Evolutionary conservation across 2,113 vertebrate species (phyloP).

Genomic region (Phrynosoma platyrhinos): DNA sequence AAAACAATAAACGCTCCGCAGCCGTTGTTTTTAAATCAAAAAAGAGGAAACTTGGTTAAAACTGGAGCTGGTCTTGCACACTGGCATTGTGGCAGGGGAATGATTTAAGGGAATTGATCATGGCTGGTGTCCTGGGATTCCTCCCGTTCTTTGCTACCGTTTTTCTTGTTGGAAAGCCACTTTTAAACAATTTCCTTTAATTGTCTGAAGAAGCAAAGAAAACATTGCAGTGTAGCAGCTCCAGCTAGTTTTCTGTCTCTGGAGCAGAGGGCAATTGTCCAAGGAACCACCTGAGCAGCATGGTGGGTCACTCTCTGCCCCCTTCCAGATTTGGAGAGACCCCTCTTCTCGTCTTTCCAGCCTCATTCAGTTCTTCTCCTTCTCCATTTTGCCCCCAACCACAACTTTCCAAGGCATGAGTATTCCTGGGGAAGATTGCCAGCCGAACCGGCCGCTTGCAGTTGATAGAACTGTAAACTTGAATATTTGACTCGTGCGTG

Average conservation of each 20-base stretch:
- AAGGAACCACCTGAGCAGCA: not conserved
- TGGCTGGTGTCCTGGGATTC: too few species aligned
- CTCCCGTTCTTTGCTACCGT: too few species aligned
- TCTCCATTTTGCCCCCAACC: not conserved
- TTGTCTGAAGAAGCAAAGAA: slow-evolving; percentile 14
- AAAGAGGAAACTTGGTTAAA: not conserved
- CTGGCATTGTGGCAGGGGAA: not conserved
- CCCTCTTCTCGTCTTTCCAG: slow-evolving; percentile 15
- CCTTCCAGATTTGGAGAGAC: slow-evolving; percentile 25
- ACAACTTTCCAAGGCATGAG: too few species aligned
- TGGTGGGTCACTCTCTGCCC: too few species aligned
- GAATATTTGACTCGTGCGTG: slow-evolving; percentile 32
- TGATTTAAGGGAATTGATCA: not conserved
- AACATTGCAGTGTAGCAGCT: not conserved
- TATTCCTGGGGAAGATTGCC: too few species aligned
- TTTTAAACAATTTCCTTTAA: not conserved
- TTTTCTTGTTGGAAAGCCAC: not conserved
- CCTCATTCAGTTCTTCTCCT: not conserved
- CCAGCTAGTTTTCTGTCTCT: not conserved
- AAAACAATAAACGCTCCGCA: not conserved
- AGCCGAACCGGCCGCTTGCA: slow-evolving; percentile 21
- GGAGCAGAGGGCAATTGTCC: too few species aligned
- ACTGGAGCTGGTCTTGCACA: slow-evolving; percentile 21
- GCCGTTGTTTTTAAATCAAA: not conserved
- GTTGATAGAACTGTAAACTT: slow-evolving; percentile 31